Evolutionary conservation across 2,888 invertebrate species (phyloP).

Genomic region (Thumatha senex): DNA sequence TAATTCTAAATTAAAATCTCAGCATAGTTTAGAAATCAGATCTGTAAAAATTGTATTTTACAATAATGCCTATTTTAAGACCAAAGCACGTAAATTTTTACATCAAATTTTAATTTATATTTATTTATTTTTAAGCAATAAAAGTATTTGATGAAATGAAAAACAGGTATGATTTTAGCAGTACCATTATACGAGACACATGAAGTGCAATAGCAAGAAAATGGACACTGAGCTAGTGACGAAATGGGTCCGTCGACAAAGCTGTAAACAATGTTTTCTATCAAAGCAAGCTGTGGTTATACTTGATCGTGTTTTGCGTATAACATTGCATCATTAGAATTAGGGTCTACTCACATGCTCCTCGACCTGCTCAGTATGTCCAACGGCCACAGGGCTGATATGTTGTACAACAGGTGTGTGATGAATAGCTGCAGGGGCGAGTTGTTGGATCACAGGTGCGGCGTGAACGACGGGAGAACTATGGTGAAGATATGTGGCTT

Average conservation of each 20-base stretch:
- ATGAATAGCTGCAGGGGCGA: conserved; percentile 25
- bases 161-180: too few species aligned
- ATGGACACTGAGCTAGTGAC: too few species aligned
- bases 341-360: conserved; percentile 53
- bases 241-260: background rate
- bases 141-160: too few species aligned
- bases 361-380: conserved; percentile 51
- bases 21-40: too few species aligned
- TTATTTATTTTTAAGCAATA: too few species aligned
- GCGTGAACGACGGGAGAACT: conserved; percentile 37
- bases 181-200: too few species aligned
- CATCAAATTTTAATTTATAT: too few species aligned
- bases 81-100: too few species aligned
- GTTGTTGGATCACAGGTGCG: conserved; percentile 46
- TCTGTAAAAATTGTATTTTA: too few species aligned
- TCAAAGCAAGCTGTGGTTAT: conserved; percentile 8
- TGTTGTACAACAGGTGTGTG: conserved; percentile 47
- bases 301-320: conserved; percentile 8
- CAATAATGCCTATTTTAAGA: too few species aligned
- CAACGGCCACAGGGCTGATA: conserved; percentile 47
- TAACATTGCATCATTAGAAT: conserved; percentile 9
- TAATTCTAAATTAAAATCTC: too few species aligned
- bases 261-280: conserved; percentile 4
- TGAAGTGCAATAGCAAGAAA: too few species aligned
- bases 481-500: conserved; percentile 40